Percentiles rank a stretch among this genome's conserved stretches.
Conservation (phyloP, 2,113 vertebrate species). For the Catharus bicknelli region DNA sequence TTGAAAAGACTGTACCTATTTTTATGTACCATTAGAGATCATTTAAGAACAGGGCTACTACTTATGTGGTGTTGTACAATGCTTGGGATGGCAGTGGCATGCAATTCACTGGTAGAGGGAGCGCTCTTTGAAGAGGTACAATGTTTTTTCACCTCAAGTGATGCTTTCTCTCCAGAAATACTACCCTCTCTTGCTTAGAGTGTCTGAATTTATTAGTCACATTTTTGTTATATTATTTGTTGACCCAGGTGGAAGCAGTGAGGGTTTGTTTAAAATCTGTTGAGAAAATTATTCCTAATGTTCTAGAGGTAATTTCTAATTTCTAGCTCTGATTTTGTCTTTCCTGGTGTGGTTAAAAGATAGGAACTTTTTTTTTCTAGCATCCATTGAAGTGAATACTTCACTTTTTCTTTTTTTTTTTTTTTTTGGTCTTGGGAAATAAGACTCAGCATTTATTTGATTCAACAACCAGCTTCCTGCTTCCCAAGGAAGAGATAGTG, state of each 20-base stretch:
- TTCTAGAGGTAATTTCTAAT: background rate
- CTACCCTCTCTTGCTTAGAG: background rate
- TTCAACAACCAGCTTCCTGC: slow-evolving; percentile 31
- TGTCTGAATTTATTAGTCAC: background rate
- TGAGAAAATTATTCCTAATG: background rate
- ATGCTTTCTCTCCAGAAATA: background rate
- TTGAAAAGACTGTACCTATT: background rate
- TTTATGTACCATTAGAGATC: background rate
- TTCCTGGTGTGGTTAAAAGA: background rate
- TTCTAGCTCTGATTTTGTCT: background rate
- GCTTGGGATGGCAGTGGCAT: background rate
- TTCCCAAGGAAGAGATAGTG: slow-evolving; percentile 43
- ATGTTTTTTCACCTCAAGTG: background rate
- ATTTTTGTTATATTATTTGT: background rate
- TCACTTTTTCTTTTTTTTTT: background rate
- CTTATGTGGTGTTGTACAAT: rapidly evolving
- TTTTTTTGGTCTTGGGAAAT: slow-evolving; percentile 12
- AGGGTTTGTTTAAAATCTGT: background rate
- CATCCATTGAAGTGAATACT: background rate
- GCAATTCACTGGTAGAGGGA: background rate
- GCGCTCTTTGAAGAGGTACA: background rate
- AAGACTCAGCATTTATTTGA: slow-evolving; percentile 5
- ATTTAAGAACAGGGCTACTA: background rate
- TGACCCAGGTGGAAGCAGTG: background rate
- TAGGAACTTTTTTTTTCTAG: background rate